Base-by-base conservation (phyloP, 2,113 vertebrate genomes). In the Pogona vitticeps region DNA sequence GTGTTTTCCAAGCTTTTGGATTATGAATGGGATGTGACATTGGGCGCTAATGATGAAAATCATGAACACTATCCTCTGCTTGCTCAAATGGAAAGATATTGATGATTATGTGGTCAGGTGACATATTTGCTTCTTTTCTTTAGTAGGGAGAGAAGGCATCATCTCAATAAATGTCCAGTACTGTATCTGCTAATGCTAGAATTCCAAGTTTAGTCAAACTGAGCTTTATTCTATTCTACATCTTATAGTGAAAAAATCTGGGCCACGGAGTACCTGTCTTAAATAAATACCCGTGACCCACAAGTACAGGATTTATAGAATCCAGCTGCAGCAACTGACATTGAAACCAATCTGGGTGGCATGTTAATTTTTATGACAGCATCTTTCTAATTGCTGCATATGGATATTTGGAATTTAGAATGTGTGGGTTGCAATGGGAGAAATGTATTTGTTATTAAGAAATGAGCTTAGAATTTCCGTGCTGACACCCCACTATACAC, bases 81-180 rank as follows among this genome's bases (percentile, higher is more conserved):
- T 63, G 61, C 2, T 21, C 61, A 63, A 63, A 63, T 20, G 23
- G 20, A 21, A 63, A 52, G 5, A 63, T 20, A 23, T 52, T 6
- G 10, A 52, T 52, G 46, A 52, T 52, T 52, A 52, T 52, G 5
- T 52, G 46, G 10, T 52, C 68, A 17, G n/a, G 31, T 33, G n/a
- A 17, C 17, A 38, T 46, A 70, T 92, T 92, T 92, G 92, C 91
- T 92, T 93, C 83, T 87, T 89, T 92, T 94, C 90, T 89, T 42
- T 36, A 28, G 20, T 21, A 1, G 15, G 28, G n/a, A 56, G 21
- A 46, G 0, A 79, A 40, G 52, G 68, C 67, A 78, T 91, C 75
- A 73, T 61, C 42, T 40, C 88, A 78, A 46, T 85, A 86, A 73
- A 81, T 26, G 87, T 83, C 59, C 88, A 81, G 23, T 83, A n/a